A percentile compares a stretch with the other conserved stretches of the same genome.
These are phyloP conservation scores for Gila orcuttii DNA, from an alignment of 2,113 vertebrate genomes.

Conservation along the genomic window DNA sequence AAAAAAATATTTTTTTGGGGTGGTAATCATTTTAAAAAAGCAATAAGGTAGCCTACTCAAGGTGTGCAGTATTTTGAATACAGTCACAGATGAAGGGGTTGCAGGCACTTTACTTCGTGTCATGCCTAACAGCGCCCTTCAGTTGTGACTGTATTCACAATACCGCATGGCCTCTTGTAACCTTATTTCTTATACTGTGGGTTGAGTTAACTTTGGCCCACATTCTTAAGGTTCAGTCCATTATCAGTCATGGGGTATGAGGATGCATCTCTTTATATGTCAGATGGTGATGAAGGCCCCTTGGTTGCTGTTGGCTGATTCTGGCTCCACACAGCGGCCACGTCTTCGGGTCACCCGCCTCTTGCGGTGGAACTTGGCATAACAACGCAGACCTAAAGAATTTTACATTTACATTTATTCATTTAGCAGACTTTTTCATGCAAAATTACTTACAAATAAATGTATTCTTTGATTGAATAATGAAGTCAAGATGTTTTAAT, in stretches of 20 bases:
- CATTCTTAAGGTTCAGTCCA: constrained; percentile 26
- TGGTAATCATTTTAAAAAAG: too few relatives aligned
- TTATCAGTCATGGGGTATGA: constrained; percentile 26
- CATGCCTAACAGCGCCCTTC: too few relatives aligned
- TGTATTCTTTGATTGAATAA: too few relatives aligned
- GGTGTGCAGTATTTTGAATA: too few relatives aligned
- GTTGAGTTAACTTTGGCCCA: not conserved
- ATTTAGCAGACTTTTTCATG: not conserved
- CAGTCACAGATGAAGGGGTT: too few relatives aligned
- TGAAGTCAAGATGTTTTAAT: too few relatives aligned
- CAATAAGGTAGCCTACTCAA: too few relatives aligned
- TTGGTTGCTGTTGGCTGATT: constrained; percentile 83
- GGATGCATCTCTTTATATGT: constrained; percentile 41
- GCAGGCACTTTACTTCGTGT: too few relatives aligned
- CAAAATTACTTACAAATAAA: too few relatives aligned
- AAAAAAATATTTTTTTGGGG: too few relatives aligned
- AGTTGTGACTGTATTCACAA: too few relatives aligned
- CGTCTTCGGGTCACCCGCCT: constrained; percentile 89
- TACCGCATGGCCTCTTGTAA: too few relatives aligned
- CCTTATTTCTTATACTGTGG: constrained; percentile 1
- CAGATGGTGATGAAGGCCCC: constrained; percentile 95
- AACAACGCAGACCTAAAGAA: constrained; percentile 89
- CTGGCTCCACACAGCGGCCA: constrained; percentile 93
- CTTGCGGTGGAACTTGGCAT: constrained; percentile 96
- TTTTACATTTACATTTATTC: not conserved